These are phyloP conservation scores for Ypsolopha sequella DNA, from an alignment of 2,888 invertebrate species.

Conservation along the genomic window DNA sequence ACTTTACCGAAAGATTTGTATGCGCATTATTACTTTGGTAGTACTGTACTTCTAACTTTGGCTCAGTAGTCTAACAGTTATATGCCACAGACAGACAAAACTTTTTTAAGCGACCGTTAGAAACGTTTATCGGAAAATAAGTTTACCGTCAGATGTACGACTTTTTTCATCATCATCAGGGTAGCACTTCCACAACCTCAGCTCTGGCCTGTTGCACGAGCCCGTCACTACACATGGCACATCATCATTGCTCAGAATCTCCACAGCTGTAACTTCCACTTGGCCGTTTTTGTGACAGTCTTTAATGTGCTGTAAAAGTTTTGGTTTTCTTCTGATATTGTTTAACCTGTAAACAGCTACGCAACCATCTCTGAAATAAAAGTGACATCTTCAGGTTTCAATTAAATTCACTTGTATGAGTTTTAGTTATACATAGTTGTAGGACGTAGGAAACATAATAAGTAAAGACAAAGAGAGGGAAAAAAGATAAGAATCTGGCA, in stretches of 20 bases:
- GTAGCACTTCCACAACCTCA: constrained; percentile 26
- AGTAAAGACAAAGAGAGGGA: too few relatives aligned
- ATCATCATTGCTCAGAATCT: constrained; percentile 19
- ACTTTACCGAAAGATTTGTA: too few relatives aligned
- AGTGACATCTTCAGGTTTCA: not conserved
- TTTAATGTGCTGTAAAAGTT: constrained; percentile 27
- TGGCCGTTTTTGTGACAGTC: constrained; percentile 42
- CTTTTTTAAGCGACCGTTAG: too few relatives aligned
- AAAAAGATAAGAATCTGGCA: too few relatives aligned
- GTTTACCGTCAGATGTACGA: too few relatives aligned
- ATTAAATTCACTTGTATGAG: not conserved
- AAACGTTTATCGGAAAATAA: too few relatives aligned
- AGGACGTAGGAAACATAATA: not conserved
- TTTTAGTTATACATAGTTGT: not conserved
- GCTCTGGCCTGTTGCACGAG: constrained; percentile 25
- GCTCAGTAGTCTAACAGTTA: too few relatives aligned
- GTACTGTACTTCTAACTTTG: too few relatives aligned
- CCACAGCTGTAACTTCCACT: constrained; percentile 50
- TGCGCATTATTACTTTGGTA: too few relatives aligned
- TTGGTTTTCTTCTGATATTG: constrained; percentile 25
- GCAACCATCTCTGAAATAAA: constrained; percentile 48
- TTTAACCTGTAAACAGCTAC: constrained; percentile 29
- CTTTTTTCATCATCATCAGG: constrained; percentile 2
- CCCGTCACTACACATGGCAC: constrained; percentile 27
- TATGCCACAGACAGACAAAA: too few relatives aligned